Base-by-base conservation (phyloP, 1,140 invertebrate genomes). In the Meloidogyne hapla region DNA sequence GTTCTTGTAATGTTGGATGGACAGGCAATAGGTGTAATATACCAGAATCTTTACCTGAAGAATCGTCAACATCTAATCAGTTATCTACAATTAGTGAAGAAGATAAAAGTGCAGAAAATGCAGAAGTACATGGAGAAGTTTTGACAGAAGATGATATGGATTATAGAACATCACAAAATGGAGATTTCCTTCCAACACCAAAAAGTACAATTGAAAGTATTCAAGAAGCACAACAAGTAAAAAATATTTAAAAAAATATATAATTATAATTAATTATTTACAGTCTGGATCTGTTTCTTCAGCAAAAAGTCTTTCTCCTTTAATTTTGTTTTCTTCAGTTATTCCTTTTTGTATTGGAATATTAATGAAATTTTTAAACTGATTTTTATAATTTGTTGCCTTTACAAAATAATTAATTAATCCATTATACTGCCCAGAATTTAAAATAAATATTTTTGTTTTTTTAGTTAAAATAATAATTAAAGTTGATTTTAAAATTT, bases 1-100 rank as follows among this genome's bases (percentile, higher is more conserved):
- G 84, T 73, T 64, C 84, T n/a, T 85, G 84, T 64, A 79, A 87
- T 62, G 80, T 69, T n/a, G 81, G 83, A 6, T 87, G 80, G 73
- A 86, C 83, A n/a, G 84, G 84, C 18, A 77, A 62, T 38, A 85
- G 69, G 38, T 85, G 84, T 66, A 76, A 69, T 62, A 70, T 85
- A 28, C 77, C 25, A 10, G 75, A 65, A 56, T 33, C 25, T 38
- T 38, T 66, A 12, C 61, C 76, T 15, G 78, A 73, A 62, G 65
- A 76, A 61, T 28, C 61, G 9, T 33, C 45, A 45, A 45, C 28
- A 45, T 38, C 33, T 23, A 56, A 56, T 23, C 25, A 15, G n/a
- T 28, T 23, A n/a, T 40, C 71, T 0, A 38, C 40, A 21, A 67
- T n/a, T 23, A 67, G 18, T 33, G 15, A 15, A 42, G n/a, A 48